phyloP scores from a whole-genome alignment of 2,888 invertebrate genomes.

The Caenorhabditis sinica region DNA sequence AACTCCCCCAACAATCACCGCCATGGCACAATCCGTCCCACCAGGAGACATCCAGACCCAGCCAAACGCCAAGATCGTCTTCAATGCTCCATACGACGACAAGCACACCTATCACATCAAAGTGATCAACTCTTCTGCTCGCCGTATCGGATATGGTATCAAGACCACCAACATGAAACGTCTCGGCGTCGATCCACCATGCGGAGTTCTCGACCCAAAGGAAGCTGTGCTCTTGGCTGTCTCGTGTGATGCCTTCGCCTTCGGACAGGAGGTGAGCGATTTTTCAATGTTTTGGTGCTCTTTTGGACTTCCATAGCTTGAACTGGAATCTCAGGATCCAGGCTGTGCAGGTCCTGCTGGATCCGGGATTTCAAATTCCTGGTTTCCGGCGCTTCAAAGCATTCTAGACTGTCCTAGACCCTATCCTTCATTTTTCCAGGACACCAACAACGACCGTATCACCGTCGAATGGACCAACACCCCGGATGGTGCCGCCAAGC shows the following conservation, averaged over 20 bases:
- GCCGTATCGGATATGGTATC: constrained; percentile 53
- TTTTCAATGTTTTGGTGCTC: too few relatives aligned
- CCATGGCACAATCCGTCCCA: too few relatives aligned
- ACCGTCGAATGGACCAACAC: constrained; percentile 75
- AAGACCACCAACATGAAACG: constrained; percentile 58
- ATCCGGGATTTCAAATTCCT: too few relatives aligned
- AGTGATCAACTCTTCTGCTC: constrained; percentile 70
- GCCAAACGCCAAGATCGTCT: constrained; percentile 76
- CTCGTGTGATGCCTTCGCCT: too few relatives aligned
- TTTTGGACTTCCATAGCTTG: too few relatives aligned
- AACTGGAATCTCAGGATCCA: too few relatives aligned
- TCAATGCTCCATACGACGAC: constrained; percentile 80
- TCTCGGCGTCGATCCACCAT: constrained; percentile 55
- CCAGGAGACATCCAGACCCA: constrained; percentile 68
- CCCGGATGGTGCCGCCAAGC: constrained; percentile 72
- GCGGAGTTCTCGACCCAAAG: constrained; percentile 58
- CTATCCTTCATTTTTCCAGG: too few relatives aligned
- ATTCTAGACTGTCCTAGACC: too few relatives aligned
- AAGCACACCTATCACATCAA: constrained; percentile 78
- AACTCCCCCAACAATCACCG: too few relatives aligned
- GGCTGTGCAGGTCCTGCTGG: too few relatives aligned
- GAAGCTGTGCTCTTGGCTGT: constrained; percentile 49
- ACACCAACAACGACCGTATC: constrained; percentile 59
- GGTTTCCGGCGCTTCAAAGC: too few relatives aligned
- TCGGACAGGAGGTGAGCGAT: too few relatives aligned